phyloP scores from a whole-genome alignment of 2,888 invertebrate species.

The Phengaris arion region DNA sequence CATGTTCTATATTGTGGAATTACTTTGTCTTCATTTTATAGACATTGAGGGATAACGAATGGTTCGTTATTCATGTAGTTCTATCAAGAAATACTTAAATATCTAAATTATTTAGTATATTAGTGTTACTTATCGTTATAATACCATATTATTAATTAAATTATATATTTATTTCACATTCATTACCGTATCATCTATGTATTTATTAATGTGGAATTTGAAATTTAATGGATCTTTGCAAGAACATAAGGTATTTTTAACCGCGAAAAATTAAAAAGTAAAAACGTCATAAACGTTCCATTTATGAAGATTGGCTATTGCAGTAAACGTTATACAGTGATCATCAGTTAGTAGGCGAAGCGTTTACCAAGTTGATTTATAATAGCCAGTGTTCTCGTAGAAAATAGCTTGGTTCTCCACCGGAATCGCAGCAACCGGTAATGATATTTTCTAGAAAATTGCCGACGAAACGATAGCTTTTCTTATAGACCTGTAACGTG shows the following conservation, averaged over 20 bases:
- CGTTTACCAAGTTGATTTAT: slow-evolving; percentile 42
- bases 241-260: not conserved
- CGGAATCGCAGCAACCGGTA: slow-evolving; percentile 37
- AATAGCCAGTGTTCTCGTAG: slow-evolving; percentile 38
- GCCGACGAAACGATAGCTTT: slow-evolving; percentile 38
- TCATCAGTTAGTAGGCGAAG: slow-evolving; percentile 30
- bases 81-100: no score
- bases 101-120: no score
- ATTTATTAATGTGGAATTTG: no score
- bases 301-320: slow-evolving; percentile 40
- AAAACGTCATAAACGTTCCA: slow-evolving; percentile 36
- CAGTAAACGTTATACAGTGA: slow-evolving; percentile 35
- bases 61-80: no score
- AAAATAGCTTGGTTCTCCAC: slow-evolving; percentile 36
- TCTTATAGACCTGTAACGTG: slow-evolving; percentile 32
- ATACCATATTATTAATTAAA: no score
- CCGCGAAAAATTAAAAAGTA: slow-evolving; percentile 3
- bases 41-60: no score
- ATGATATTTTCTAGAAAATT: slow-evolving; percentile 40
- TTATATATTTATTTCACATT: no score
- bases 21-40: no score
- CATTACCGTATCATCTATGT: no score
- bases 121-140: no score
- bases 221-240: not conserved
- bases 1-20: no score